Conservation (phyloP, 1,140 invertebrate genomes). For the Himalopsyche phryganea region DNA sequence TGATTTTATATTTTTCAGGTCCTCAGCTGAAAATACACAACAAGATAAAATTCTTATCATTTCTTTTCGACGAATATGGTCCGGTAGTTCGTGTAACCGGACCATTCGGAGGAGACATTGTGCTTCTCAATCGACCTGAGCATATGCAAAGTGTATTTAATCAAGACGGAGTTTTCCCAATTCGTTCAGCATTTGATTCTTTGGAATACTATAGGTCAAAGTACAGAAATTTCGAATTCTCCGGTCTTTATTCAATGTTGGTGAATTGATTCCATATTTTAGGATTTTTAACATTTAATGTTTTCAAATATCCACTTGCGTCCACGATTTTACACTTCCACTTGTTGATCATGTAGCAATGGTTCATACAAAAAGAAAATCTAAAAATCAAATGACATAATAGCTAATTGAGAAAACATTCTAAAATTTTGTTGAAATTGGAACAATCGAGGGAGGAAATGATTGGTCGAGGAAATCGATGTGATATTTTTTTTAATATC, state of each 20-base stretch:
- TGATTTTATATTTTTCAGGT: constrained; percentile 42
- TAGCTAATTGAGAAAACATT: no score
- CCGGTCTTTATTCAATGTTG: constrained; percentile 58
- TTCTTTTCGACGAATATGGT: constrained; percentile 60
- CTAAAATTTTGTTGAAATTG: no score
- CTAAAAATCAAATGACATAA: no score
- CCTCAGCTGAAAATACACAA: constrained; percentile 42
- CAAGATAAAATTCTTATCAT: constrained; percentile 47
- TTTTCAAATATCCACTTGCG: no score
- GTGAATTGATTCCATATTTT: constrained; percentile 32
- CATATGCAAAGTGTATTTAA: constrained; percentile 58
- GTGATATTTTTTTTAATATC: no score
- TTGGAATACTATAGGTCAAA: constrained; percentile 59
- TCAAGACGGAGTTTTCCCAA: constrained; percentile 55
- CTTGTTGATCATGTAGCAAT: no score
- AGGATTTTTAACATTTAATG: constrained; percentile 6
- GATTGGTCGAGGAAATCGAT: no score
- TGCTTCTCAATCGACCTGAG: constrained; percentile 58
- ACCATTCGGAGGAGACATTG: constrained; percentile 57
- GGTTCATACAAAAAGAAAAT: no score
- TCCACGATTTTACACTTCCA: no score
- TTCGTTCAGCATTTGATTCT: constrained; percentile 58
- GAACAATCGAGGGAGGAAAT: no score
- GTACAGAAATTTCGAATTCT: constrained; percentile 51
- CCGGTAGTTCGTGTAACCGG: constrained; percentile 61